Conservation (phyloP, 2,113 vertebrate genomes). For the Rattus rattus region DNA sequence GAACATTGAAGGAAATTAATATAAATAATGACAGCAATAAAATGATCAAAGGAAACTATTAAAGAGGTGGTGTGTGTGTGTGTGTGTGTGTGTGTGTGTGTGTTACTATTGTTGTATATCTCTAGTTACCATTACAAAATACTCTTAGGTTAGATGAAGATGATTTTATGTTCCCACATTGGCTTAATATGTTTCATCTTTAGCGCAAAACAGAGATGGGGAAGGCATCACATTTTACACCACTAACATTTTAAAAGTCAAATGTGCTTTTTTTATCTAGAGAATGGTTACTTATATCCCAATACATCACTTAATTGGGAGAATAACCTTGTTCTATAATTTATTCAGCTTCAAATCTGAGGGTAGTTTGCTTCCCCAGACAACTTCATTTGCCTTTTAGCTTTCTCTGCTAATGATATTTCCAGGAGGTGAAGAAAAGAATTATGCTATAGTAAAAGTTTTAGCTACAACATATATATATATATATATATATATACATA, state of each 20-base stretch:
- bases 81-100: not conserved
- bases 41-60: constrained; percentile 19
- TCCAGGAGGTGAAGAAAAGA: constrained; percentile 72
- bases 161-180: not conserved
- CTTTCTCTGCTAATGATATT: constrained; percentile 69
- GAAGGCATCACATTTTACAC: constrained; percentile 1
- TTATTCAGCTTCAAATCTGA: constrained; percentile 68
- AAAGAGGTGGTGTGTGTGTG: not conserved
- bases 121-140: not conserved
- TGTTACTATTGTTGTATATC: not conserved
- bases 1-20: not conserved
- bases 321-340: constrained; percentile 78
- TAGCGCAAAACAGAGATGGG: not conserved
- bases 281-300: constrained; percentile 66
- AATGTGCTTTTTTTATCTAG: constrained; percentile 53
- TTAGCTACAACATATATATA: not conserved
- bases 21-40: constrained; percentile 9
- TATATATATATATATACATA: not conserved
- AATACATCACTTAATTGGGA: constrained; percentile 72
- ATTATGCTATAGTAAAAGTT: not conserved
- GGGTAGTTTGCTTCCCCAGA: constrained; percentile 68
- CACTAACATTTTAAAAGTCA: constrained; percentile 65
- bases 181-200: not conserved
- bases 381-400: constrained; percentile 68
- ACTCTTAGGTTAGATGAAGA: not conserved